A percentile compares a stretch with the other conserved stretches of the same genome.
These are phyloP conservation scores for Sebastiscus albofasciatus DNA, from an alignment of 2,797 vertebrate species.

Conservation along the genomic window DNA sequence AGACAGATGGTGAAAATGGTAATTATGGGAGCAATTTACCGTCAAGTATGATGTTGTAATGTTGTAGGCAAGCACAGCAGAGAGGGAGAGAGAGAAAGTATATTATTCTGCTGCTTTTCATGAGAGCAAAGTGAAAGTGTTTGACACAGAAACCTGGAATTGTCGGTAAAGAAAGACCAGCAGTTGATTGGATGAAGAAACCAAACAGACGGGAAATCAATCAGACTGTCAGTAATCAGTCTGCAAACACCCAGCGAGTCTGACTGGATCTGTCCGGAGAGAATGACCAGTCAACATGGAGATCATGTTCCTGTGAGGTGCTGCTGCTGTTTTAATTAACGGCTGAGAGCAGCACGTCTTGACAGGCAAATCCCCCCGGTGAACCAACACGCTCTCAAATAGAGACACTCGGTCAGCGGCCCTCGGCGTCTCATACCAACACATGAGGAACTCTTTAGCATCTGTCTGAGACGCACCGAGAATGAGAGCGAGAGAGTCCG, in stretches of 20 bases:
- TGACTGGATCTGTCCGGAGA: neutral
- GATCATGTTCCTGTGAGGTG: neutral
- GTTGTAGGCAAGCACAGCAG: constrained; percentile 1
- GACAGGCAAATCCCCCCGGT: neutral
- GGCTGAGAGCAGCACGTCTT: neutral
- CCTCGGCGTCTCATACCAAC: neutral
- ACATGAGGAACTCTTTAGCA: neutral
- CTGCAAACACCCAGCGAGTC: neutral
- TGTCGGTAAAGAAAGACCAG: neutral
- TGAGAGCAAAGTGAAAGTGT: neutral
- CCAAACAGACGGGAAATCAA: constrained; percentile 10
- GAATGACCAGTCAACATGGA: neutral
- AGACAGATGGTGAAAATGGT: constrained; percentile 50
- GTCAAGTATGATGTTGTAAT: constrained; percentile 23
- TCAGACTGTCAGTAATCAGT: neutral
- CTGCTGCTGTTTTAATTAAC: constrained; percentile 1
- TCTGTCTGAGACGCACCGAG: neutral
- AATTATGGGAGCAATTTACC: constrained; percentile 36
- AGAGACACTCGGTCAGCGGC: neutral
- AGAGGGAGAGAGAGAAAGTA: neutral
- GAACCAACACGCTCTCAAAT: neutral
- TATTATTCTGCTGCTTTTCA: neutral
- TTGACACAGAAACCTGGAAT: neutral
- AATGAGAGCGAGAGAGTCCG: neutral
- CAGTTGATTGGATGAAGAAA: neutral